Base-by-base conservation (phyloP, 2,888 invertebrate genomes). In the Volucella zonaria region DNA sequence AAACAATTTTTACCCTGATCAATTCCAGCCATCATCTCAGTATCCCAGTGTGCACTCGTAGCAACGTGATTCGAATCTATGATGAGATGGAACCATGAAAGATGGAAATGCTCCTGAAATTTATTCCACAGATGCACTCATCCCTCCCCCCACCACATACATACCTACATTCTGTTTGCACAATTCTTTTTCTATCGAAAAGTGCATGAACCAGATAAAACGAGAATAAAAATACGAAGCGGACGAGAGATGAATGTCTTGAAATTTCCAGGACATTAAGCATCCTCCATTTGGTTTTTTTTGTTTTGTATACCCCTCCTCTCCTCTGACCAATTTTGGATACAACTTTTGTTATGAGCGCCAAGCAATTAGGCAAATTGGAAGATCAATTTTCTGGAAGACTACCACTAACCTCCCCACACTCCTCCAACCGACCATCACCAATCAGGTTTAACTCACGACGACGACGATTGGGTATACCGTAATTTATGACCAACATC, bases 351-450 rank as follows among this genome's bases (percentile, higher is more conserved):
- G 62, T 51, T 66, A 64, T 49, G 52, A 74, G 47, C 15, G 66
- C 43, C 70, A 52, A 67, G 73, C 73, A 74, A 80, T 80, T 74
- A 80, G 73, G 73, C 54, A 80, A 80, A 80, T 80, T 80, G 67
- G 66, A 40, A 59, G 66, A 67, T 66, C 38, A 52, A 66, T 73
- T 66, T 79, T 67, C 52, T 18, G 52, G 40, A 47, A 31, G 64
- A 68, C 71, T 52, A 52, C 31, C 31, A 31, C 6, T 0, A 47
- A 64, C 66, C 23, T 51, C 42, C 49, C 58, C 18, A 23, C 31
- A 18, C 38, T n/a, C 59, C 38, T 8, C 15, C 1, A 18, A 15
- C 15, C 40, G 23, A 10, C 68, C 6, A 6, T 54, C n/a, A 40
- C 56, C 11, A 56, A 56, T 70, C 52, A 52, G 62, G 49, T 49